Evolutionary conservation across 1,140 invertebrate species (phyloP).

Genomic region (Scylla paramamosain): DNA sequence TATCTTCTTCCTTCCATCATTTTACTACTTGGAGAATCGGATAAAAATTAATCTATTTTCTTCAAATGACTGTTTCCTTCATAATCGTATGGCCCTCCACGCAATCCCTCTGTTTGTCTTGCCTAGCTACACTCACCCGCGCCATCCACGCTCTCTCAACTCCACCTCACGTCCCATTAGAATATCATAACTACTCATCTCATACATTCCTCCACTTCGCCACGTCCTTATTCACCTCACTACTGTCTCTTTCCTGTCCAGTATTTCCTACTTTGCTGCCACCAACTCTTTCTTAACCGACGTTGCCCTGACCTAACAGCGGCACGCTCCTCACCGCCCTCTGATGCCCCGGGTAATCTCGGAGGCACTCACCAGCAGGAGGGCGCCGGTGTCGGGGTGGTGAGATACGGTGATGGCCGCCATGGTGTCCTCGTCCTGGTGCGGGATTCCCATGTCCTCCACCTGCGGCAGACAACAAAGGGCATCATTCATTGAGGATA

Average conservation of each 20-base stretch:
- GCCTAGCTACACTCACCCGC: too few relatives aligned
- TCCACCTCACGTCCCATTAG: background rate
- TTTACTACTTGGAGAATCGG: too few relatives aligned
- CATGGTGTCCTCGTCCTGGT: slow-evolving; percentile 58
- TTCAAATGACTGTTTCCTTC: too few relatives aligned
- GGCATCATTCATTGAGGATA: background rate
- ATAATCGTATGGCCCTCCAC: background rate
- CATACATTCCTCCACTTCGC: background rate
- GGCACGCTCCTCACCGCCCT: too few relatives aligned
- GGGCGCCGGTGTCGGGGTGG: slow-evolving; percentile 52
- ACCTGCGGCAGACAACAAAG: background rate
- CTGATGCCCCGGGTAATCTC: background rate
- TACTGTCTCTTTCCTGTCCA: background rate
- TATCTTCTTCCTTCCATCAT: too few relatives aligned
- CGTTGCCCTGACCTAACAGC: background rate
- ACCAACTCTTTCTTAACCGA: background rate
- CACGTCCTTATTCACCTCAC: background rate
- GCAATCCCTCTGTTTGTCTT: background rate
- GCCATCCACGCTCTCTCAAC: background rate
- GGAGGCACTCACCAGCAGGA: slow-evolving; percentile 52
- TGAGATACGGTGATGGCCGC: slow-evolving; percentile 57
- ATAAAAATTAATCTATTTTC: too few relatives aligned
- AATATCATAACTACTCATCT: background rate
- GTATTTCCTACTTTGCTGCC: background rate
- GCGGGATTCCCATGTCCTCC: slow-evolving; percentile 47